These are phyloP conservation scores for Corythornis madagascariensis DNA, from an alignment of 2,113 vertebrate genomes.

Conservation along the genomic window DNA sequence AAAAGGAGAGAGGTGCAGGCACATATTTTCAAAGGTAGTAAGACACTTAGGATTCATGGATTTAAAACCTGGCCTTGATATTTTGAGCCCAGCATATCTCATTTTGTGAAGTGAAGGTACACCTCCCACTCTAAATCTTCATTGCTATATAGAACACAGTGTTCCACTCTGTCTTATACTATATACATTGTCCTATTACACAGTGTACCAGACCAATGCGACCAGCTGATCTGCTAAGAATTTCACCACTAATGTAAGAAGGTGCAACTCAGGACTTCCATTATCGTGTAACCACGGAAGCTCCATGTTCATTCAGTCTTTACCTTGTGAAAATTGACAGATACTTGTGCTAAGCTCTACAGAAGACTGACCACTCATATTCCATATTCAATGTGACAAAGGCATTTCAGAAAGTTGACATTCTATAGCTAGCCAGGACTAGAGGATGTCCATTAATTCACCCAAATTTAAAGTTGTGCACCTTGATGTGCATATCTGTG, in stretches of 20 bases:
- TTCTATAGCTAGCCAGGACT: neutral
- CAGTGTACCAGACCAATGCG: neutral
- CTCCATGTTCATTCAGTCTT: fast-evolving
- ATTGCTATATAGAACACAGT: neutral
- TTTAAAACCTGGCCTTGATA: neutral
- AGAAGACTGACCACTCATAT: neutral
- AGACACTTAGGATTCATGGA: neutral
- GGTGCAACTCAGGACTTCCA: neutral
- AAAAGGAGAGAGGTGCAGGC: neutral
- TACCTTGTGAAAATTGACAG: neutral
- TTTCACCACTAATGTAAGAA: neutral
- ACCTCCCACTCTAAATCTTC: neutral
- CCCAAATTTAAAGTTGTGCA: neutral
- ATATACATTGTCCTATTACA: neutral
- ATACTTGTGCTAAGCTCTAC: neutral
- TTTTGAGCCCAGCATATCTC: neutral
- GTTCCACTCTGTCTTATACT: neutral
- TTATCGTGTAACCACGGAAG: neutral
- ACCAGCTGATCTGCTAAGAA: neutral
- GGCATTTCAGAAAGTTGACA: neutral
- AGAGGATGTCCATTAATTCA: neutral
- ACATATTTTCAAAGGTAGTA: neutral
- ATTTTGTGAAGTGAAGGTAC: neutral
- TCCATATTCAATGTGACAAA: neutral
- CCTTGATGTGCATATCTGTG: neutral